Evolutionary conservation across 2,888 invertebrate genomes (phyloP).

Genomic region (Pristionchus entomophagus): DNA sequence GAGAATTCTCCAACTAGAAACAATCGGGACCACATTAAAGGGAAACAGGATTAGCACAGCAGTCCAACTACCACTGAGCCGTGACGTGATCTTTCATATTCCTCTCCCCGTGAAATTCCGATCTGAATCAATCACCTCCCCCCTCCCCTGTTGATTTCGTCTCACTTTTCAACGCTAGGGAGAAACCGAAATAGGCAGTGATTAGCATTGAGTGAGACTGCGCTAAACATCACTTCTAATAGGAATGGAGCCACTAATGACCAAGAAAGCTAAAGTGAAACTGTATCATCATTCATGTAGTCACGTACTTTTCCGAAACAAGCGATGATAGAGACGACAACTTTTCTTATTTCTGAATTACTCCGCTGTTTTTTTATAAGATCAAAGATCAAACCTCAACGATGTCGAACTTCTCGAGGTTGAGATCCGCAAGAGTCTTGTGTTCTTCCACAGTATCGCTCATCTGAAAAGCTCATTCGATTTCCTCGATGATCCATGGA

Average conservation of each 20-base stretch:
- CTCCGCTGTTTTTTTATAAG: too few relatives aligned
- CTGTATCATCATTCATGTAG: too few relatives aligned
- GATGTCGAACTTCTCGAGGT: background rate
- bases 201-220: background rate
- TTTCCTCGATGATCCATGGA: background rate
- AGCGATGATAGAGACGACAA: too few relatives aligned
- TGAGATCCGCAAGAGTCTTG: too few relatives aligned
- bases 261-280: background rate
- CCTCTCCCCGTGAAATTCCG: background rate
- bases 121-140: background rate
- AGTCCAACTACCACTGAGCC: too few relatives aligned
- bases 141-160: background rate
- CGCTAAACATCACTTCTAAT: background rate
- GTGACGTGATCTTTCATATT: background rate
- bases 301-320: too few relatives aligned
- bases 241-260: background rate
- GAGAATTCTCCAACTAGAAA: background rate
- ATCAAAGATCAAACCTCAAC: background rate
- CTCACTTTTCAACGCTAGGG: background rate
- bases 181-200: background rate
- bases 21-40: too few relatives aligned
- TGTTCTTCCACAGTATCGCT: background rate
- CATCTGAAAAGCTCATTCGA: background rate
- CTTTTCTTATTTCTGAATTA: too few relatives aligned
- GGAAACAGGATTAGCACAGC: too few relatives aligned